Percentiles rank a stretch among this genome's conserved stretches.
Conservation (phyloP, 2,113 vertebrate genomes). For the crab-eating macaque (Macaca fascicularis) region DNA sequence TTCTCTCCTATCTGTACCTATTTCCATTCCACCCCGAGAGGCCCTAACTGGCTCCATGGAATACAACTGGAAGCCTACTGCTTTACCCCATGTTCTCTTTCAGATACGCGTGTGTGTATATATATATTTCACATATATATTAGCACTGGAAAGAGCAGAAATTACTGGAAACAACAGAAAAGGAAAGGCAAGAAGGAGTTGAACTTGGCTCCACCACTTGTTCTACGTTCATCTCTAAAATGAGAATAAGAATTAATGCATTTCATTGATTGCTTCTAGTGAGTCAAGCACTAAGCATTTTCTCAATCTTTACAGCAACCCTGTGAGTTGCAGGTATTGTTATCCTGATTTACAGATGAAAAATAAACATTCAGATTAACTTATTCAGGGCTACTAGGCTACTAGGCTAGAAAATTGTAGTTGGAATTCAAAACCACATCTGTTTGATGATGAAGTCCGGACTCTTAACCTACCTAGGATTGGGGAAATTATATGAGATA, state of each 20-base stretch:
- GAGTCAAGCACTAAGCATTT: background rate
- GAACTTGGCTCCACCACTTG: background rate
- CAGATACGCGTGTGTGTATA: background rate
- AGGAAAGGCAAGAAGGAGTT: background rate
- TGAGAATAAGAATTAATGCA: background rate
- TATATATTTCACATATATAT: background rate
- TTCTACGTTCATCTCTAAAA: background rate
- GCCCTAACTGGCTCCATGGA: background rate
- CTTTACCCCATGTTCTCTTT: background rate
- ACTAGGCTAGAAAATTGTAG: background rate
- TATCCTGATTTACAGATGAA: background rate
- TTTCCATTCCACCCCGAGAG: background rate
- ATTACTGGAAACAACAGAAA: background rate
- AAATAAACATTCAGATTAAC: background rate
- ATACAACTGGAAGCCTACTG: background rate
- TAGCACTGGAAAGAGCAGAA: background rate
- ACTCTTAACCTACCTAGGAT: background rate
- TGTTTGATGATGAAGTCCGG: background rate
- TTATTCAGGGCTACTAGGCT: background rate
- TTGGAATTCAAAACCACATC: background rate
- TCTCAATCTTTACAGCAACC: background rate
- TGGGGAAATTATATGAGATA: background rate
- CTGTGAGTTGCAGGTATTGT: background rate
- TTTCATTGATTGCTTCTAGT: background rate
- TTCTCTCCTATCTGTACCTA: fast-evolving